Percentiles rank a stretch among this genome's conserved stretches.
Evolutionary conservation across 2,888 invertebrate species (phyloP).

Genomic region (Habroteleia sp.): DNA sequence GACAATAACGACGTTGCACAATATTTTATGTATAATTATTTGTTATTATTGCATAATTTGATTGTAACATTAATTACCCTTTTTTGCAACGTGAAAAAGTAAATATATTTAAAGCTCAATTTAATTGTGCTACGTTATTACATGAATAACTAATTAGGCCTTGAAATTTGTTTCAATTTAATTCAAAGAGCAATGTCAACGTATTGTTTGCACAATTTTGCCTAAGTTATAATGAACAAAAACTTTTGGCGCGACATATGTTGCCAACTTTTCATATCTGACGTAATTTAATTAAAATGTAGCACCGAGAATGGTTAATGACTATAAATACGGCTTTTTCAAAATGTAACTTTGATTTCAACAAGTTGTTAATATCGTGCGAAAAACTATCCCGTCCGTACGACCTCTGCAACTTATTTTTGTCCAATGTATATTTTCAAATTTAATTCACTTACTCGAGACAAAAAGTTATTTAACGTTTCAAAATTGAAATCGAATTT

Average conservation of each 20-base stretch:
- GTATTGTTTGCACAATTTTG: conserved; percentile 34
- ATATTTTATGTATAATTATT: conserved; percentile 12
- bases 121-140: conserved; percentile 21
- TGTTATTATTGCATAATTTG: neutral
- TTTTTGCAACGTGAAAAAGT: neutral
- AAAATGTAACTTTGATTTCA: conserved; percentile 15
- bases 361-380: conserved; percentile 1
- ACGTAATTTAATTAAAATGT: conserved; percentile 36
- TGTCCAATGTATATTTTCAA: conserved; percentile 9
- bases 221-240: conserved; percentile 26
- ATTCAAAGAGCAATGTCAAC: conserved; percentile 9
- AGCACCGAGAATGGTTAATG: conserved; percentile 24
- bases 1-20: conserved; percentile 7
- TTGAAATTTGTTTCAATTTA: conserved; percentile 23
- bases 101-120: conserved; percentile 17
- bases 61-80: conserved; percentile 11
- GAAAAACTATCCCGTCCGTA: neutral
- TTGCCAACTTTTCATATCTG: conserved; percentile 22
- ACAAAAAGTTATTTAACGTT: conserved; percentile 21
- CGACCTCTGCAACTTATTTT: neutral
- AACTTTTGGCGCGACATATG: conserved; percentile 26
- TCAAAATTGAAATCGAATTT: conserved; percentile 18
- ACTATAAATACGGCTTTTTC: conserved; percentile 11
- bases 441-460: conserved; percentile 13
- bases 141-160: conserved; percentile 33